phyloP scores from a whole-genome alignment of 2,113 vertebrate species.

The Motacilla tschutschensis region DNA sequence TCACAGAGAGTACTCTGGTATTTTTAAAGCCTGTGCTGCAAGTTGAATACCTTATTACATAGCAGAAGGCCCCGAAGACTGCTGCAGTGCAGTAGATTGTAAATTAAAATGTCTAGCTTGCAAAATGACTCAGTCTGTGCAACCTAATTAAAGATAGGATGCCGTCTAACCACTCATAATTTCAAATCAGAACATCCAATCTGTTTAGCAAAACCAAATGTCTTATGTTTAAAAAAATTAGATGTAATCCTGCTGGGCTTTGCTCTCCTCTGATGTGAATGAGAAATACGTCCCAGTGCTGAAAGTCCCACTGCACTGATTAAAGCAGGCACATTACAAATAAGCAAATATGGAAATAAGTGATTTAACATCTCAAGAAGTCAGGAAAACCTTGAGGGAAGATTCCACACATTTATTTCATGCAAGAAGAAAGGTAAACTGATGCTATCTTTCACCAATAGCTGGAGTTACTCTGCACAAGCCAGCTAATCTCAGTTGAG shows the following conservation, averaged over 20 bases:
- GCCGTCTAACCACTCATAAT: constrained; percentile 53
- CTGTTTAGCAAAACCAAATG: constrained; percentile 59
- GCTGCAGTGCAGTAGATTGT: constrained; percentile 74
- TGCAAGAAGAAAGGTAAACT: neutral
- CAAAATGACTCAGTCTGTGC: constrained; percentile 70
- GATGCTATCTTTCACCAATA: neutral
- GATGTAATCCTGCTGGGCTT: constrained; percentile 37
- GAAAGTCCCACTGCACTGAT: neutral
- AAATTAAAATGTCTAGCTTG: constrained; percentile 74
- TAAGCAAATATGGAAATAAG: constrained; percentile 31
- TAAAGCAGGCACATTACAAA: neutral
- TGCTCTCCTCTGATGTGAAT: constrained; percentile 33
- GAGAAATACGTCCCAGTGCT: constrained; percentile 2
- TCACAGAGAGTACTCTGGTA: constrained; percentile 35
- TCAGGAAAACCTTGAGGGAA: constrained; percentile 17
- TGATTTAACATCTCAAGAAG: constrained; percentile 21
- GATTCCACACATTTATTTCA: neutral
- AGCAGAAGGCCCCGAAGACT: constrained; percentile 72
- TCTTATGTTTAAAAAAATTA: constrained; percentile 8
- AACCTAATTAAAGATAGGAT: constrained; percentile 70
- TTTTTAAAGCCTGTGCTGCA: constrained; percentile 61
- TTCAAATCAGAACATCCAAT: constrained; percentile 65
- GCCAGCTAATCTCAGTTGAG: neutral
- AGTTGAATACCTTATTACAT: constrained; percentile 50
- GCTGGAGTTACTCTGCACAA: neutral